phyloP scores from a whole-genome alignment of 2,113 vertebrate genomes.

The Gambusia affinis region DNA sequence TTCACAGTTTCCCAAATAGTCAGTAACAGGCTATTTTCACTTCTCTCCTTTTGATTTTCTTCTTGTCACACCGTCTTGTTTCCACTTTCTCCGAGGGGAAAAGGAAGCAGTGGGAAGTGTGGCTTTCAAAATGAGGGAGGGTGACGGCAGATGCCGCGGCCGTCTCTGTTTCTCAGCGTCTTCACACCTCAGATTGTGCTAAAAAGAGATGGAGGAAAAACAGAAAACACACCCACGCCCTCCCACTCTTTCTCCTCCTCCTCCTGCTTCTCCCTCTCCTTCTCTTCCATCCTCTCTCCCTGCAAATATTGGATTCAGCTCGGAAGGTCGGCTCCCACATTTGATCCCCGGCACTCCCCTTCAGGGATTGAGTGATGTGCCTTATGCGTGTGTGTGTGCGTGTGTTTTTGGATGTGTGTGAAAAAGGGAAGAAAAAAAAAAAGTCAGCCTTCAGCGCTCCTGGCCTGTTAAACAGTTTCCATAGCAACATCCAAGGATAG shows the following conservation, averaged over 20 bases:
- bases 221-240: conserved; percentile 17
- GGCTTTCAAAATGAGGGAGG: conserved; percentile 6
- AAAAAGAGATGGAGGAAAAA: conserved; percentile 40
- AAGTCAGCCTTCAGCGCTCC: conserved; percentile 7
- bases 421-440: not conserved
- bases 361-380: conserved; percentile 32
- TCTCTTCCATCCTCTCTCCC: conserved; percentile 1
- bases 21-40: conserved; percentile 24
- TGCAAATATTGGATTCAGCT: conserved; percentile 38
- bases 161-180: conserved; percentile 30
- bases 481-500: conserved; percentile 46
- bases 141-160: conserved; percentile 22
- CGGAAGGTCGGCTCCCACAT: conserved; percentile 20
- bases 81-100: conserved; percentile 5
- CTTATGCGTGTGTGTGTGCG: conserved; percentile 1
- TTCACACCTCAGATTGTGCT: conserved; percentile 57
- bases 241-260: conserved; percentile 2
- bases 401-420: conserved; percentile 5
- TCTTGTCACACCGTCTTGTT: conserved; percentile 18
- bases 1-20: conserved; percentile 11
- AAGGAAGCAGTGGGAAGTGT: not conserved
- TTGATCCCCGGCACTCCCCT: conserved; percentile 16
- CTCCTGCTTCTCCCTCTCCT: not conserved
- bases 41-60: conserved; percentile 32
- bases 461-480: conserved; percentile 53